Conservation (phyloP, 2,113 vertebrate species). For the Myrmecobius fasciatus region DNA sequence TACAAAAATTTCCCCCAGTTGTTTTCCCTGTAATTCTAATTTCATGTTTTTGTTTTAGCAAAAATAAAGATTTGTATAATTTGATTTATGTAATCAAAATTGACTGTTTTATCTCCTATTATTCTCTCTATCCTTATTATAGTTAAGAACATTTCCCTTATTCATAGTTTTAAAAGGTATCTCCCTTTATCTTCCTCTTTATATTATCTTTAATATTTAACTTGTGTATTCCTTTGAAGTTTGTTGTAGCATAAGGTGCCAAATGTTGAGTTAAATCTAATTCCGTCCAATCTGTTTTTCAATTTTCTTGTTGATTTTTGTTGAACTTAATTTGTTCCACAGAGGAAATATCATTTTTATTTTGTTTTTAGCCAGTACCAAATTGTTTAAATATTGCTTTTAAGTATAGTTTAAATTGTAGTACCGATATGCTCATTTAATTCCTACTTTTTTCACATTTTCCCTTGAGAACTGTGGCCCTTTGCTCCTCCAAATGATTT, state of each 20-base stretch:
- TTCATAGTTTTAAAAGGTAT: no score
- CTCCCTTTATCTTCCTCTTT: background rate
- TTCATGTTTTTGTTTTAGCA: no score
- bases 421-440: background rate
- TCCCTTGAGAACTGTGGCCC: background rate
- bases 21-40: no score
- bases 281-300: background rate
- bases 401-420: background rate
- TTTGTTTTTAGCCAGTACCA: background rate
- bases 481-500: background rate
- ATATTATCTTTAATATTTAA: background rate
- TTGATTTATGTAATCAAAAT: background rate
- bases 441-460: background rate
- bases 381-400: background rate
- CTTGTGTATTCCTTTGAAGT: background rate
- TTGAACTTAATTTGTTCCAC: background rate
- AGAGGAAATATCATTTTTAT: background rate
- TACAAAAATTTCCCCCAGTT: no score
- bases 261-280: background rate
- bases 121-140: background rate
- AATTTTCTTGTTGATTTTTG: background rate
- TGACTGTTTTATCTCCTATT: background rate
- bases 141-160: background rate
- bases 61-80: background rate
- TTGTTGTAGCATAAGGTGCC: no score